Conservation (phyloP, 2,113 vertebrate species). For the Phrynosoma platyrhinos region DNA sequence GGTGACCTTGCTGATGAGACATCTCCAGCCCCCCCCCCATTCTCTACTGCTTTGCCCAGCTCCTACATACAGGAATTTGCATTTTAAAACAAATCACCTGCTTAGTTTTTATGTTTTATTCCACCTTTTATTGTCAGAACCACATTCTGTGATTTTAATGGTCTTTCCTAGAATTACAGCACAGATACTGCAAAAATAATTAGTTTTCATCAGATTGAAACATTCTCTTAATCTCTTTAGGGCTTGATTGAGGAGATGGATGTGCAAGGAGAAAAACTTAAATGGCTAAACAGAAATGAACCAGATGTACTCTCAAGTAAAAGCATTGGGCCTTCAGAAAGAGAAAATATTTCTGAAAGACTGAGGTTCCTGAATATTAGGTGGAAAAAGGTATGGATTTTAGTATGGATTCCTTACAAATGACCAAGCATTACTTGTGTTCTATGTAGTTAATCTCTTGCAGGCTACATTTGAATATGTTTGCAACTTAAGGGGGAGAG, state of each 20-base stretch:
- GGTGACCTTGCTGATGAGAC: no score
- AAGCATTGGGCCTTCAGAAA: constrained; percentile 80
- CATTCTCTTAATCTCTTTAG: constrained; percentile 70
- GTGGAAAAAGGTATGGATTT: constrained; percentile 87
- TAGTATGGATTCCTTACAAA: not conserved
- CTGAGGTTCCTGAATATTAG: constrained; percentile 83
- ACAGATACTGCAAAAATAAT: not conserved
- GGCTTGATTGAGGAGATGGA: constrained; percentile 85
- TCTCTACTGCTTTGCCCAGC: no score
- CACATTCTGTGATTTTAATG: not conserved
- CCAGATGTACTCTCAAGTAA: constrained; percentile 84
- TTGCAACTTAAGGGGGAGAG: not conserved
- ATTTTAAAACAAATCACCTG: not conserved
- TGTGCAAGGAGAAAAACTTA: constrained; percentile 81
- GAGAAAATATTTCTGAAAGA: constrained; percentile 81
- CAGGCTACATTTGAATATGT: not conserved
- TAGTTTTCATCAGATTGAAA: constrained; percentile 18
- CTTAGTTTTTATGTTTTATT: no score
- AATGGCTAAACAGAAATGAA: constrained; percentile 89
- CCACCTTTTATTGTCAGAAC: not conserved
- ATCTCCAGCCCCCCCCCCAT: no score
- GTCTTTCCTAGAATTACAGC: not conserved
- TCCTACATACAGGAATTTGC: not conserved
- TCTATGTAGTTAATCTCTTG: not conserved
- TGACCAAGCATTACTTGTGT: not conserved